Percentiles rank a stretch among this genome's conserved stretches.
These are phyloP conservation scores for Silvanus unidentatus DNA, from an alignment of 2,888 invertebrate species.

Conservation along the genomic window DNA sequence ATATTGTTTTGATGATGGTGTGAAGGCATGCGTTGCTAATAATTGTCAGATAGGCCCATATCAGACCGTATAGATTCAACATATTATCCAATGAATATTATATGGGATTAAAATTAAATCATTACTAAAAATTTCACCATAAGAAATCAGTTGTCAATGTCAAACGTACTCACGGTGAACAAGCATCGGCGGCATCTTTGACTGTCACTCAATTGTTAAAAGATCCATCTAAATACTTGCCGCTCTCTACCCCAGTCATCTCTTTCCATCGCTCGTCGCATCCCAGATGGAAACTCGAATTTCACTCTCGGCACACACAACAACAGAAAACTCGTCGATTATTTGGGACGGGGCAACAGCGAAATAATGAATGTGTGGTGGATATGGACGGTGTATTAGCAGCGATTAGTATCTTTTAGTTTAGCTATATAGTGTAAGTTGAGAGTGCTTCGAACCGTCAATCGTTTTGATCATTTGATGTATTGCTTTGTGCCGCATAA, in stretches of 20 bases:
- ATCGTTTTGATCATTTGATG: constrained; percentile 32
- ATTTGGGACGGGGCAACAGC: not conserved
- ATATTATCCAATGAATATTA: constrained; percentile 25
- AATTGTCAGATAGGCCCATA: constrained; percentile 24
- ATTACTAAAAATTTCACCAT: constrained; percentile 34
- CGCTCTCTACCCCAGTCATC: constrained; percentile 10
- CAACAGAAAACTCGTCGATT: not conserved
- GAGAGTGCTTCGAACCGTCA: constrained; percentile 29
- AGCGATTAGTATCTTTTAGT: constrained; percentile 27
- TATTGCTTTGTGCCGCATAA: constrained; percentile 21
- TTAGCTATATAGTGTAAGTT: not conserved
- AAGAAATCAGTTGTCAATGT: constrained; percentile 33
- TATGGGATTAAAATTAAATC: constrained; percentile 33
- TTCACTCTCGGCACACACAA: not conserved
- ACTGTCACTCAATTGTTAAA: constrained; percentile 40
- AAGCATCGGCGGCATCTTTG: constrained; percentile 34
- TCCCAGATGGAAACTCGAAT: too few relatives aligned
- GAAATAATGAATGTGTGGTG: constrained; percentile 3
- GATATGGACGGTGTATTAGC: constrained; percentile 8
- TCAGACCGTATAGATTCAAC: not conserved
- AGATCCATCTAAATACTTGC: constrained; percentile 38
- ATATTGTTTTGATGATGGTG: constrained; percentile 8
- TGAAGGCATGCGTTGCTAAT: constrained; percentile 29
- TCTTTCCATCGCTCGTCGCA: not conserved
- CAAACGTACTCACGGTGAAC: constrained; percentile 31